Base-by-base conservation (phyloP, 2,888 invertebrate genomes). In the Phrixothrix hirtus region DNA sequence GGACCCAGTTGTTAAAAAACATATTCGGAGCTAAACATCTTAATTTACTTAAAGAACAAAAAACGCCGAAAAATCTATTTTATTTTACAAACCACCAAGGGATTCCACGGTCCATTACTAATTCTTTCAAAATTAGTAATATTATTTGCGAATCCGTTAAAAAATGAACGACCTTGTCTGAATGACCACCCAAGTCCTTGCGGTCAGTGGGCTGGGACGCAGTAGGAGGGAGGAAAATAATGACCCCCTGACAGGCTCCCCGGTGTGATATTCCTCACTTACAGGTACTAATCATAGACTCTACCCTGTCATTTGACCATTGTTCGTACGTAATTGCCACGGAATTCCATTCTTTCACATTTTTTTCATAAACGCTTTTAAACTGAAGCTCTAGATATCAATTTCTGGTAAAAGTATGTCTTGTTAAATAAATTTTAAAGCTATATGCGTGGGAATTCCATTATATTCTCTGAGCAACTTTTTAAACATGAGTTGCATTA, bases 201-300 rank as follows among this genome's bases (percentile, higher is more conserved):
- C 52, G 51, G 51, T 52, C 56, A 56, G 48, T 52, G 47, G 50
- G 48, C 37, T 52, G 47, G 21, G 16, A 32, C 36, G 50, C 25
- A 42, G 31, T 25, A 26, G 46, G 46, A 38, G 42, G 46, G 46
- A 41, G 25, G 41, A 21, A 36, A 36, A 42, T 55, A 55, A 55
- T 55, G 50, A 55, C 55, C 50, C 57, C 61, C 57, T 59, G 57
- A 62, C 58, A 58, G 61, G 56, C 59, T 58, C 52, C 57, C 59
- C 55, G 62, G 65, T 65, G 65, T 65, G 62, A 65, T 65, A 63
- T 65, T 65, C 64, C 60, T 62, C 65, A 63, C 65, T 60, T 62
- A 50, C 56, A 62, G 58, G 49, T 55, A 61, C 56, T 58, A 62
- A 63, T 63, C 60, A 63, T 58, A 58, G 61, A 53, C 54, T 59